These are phyloP conservation scores for Lepeophtheirus nordmannii DNA, from an alignment of 2,888 invertebrate genomes.

Conservation along the genomic window DNA sequence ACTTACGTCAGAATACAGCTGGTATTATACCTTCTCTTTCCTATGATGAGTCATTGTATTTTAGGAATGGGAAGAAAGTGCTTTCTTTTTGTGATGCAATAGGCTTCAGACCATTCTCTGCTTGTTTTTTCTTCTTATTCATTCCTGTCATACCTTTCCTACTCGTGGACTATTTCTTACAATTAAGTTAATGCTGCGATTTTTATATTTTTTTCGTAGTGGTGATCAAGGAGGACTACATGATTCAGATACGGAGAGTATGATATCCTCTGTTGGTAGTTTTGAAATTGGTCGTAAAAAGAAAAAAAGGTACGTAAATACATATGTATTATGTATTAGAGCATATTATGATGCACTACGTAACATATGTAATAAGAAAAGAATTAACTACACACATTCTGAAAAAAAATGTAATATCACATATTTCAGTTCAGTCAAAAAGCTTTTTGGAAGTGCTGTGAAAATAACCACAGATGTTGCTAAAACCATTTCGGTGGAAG, in stretches of 20 bases:
- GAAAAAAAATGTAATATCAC: no score
- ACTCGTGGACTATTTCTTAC: no score
- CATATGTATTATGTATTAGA: background rate
- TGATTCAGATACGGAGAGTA: conserved; percentile 19
- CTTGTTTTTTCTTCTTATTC: no score
- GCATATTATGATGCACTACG: no score
- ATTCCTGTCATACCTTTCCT: no score
- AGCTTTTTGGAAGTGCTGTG: background rate
- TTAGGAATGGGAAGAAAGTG: no score
- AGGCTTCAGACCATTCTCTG: no score
- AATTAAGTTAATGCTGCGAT: no score
- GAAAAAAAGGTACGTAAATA: conserved; percentile 12
- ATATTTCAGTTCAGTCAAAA: background rate
- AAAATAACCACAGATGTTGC: background rate
- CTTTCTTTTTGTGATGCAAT: no score
- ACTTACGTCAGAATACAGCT: conserved; percentile 72
- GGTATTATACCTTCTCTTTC: conserved; percentile 30
- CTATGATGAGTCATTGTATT: background rate
- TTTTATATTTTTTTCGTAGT: background rate
- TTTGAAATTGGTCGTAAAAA: conserved; percentile 2
- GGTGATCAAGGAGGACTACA: background rate
- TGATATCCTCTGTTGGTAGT: background rate
- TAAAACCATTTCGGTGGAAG: background rate
- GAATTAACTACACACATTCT: no score
- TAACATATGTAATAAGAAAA: no score